Conservation (phyloP, 2,113 vertebrate genomes). For the Sarotherodon lohbergeri region DNA sequence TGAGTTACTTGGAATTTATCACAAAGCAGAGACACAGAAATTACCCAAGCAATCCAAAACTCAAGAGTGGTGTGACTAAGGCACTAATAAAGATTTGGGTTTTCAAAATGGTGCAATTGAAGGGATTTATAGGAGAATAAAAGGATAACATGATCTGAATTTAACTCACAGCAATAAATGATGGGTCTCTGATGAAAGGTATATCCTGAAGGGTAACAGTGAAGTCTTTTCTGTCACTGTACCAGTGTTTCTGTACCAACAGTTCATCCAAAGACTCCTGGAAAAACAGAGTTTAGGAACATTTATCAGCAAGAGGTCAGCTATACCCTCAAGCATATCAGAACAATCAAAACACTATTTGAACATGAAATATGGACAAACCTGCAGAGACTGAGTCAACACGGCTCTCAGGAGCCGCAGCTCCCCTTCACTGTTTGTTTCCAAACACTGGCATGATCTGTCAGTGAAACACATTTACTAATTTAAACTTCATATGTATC, state of each 20-base stretch:
- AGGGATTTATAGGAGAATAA: not conserved
- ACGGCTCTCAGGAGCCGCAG: constrained; percentile 29
- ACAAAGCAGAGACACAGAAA: no score
- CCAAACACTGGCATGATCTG: constrained; percentile 45
- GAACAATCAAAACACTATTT: not conserved
- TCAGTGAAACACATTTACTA: not conserved
- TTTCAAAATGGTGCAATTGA: not conserved
- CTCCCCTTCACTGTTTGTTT: constrained; percentile 17
- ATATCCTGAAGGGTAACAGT: not conserved
- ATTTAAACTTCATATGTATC: not conserved
- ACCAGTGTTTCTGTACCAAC: constrained; percentile 59
- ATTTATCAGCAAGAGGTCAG: not conserved
- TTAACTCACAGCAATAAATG: not conserved
- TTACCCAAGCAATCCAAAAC: no score
- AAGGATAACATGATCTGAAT: not conserved
- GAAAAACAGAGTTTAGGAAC: not conserved
- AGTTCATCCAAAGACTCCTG: constrained; percentile 59
- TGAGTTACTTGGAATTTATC: no score
- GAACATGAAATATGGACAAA: not conserved
- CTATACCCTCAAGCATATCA: not conserved
- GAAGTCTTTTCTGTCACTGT: constrained; percentile 66
- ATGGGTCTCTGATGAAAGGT: not conserved
- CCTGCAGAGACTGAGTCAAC: constrained; percentile 57
- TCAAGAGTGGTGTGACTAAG: not conserved
- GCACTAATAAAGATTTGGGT: not conserved